These are phyloP conservation scores for Ooceraea biroi DNA, from an alignment of 1,140 invertebrate genomes.

Conservation along the genomic window DNA sequence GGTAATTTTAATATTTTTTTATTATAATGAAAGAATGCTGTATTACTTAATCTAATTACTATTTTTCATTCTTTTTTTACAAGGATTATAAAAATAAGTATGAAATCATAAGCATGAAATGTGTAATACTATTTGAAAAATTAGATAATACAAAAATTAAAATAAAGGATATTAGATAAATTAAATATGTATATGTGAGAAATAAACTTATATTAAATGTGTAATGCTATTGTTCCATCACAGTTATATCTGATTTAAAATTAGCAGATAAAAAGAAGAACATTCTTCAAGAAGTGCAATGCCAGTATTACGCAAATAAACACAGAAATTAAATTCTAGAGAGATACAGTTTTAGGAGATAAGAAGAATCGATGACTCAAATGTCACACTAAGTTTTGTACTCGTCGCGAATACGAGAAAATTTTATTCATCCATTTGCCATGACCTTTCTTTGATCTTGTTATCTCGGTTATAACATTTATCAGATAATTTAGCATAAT, in stretches of 20 bases:
- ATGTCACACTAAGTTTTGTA: constrained; percentile 10
- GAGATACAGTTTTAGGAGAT: neutral
- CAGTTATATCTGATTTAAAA: constrained; percentile 5
- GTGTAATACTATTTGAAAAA: neutral
- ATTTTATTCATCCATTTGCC: neutral
- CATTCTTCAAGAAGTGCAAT: neutral
- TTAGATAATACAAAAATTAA: neutral
- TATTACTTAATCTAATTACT: no score
- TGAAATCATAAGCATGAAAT: neutral
- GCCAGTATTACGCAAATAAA: neutral
- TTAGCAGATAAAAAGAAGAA: neutral
- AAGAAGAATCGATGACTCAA: constrained; percentile 8
- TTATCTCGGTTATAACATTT: neutral
- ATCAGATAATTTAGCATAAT: no score
- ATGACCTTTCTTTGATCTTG: constrained; percentile 8
- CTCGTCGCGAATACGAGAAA: neutral
- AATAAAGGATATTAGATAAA: neutral
- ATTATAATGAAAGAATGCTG: no score
- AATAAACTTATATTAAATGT: constrained; percentile 13
- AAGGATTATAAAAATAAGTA: no score
- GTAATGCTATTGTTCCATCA: neutral
- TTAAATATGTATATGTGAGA: constrained; percentile 9
- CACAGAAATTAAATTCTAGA: neutral
- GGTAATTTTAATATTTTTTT: no score
- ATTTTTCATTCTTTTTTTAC: no score